phyloP scores from a whole-genome alignment of 1,140 invertebrate genomes.

The Campodea augens region DNA sequence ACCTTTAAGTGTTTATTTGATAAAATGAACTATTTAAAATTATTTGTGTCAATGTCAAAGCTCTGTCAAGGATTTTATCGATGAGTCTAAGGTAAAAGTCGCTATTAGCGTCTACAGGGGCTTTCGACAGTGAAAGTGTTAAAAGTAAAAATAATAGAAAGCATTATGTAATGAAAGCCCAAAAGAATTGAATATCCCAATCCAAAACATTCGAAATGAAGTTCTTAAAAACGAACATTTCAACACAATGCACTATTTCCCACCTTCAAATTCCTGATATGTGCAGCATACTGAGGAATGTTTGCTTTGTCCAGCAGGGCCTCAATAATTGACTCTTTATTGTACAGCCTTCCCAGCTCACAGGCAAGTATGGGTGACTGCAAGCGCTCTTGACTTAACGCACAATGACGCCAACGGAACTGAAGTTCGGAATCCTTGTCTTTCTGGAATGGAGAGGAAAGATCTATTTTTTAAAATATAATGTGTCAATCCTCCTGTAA shows the following conservation, averaged over 20 bases:
- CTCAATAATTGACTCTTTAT: conserved; percentile 83
- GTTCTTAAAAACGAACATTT: conserved; percentile 5
- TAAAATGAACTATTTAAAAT: no score
- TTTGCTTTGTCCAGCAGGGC: conserved; percentile 59
- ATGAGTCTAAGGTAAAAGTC: no score
- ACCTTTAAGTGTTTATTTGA: no score
- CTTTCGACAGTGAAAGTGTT: no score
- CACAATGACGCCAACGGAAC: conserved; percentile 87
- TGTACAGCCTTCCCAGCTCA: conserved; percentile 79
- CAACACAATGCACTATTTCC: no score
- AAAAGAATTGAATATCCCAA: conserved; percentile 2
- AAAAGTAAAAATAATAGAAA: no score
- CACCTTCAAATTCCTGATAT: conserved; percentile 71
- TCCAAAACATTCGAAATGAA: background rate
- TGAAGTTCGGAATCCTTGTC: conserved; percentile 79
- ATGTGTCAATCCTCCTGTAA: no score
- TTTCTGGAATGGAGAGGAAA: conserved; percentile 43
- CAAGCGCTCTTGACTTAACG: conserved; percentile 68
- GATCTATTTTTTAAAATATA: no score
- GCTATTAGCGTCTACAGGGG: no score
- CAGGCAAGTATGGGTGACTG: conserved; percentile 79
- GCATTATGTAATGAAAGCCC: background rate
- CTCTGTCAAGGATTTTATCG: no score
- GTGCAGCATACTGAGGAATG: conserved; percentile 46
- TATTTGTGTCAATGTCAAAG: no score